A percentile compares a stretch with the other conserved stretches of the same genome.
Conservation (phyloP, 1,140 invertebrate genomes). For the Drosophila malerkotliana region DNA sequence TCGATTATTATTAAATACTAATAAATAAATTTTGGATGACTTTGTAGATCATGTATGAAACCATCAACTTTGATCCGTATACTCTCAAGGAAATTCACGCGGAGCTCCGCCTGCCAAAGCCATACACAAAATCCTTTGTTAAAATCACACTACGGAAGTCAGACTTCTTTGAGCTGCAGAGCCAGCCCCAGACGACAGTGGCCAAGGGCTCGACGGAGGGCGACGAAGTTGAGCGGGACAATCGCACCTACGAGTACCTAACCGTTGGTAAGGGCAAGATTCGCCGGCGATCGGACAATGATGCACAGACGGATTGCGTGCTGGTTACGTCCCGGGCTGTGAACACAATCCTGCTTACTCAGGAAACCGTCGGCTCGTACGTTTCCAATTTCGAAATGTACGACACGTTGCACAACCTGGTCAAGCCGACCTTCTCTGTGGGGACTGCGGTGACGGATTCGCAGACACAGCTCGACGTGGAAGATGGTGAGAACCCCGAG, state of each 20-base stretch:
- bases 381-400: constrained; percentile 90
- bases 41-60: constrained; percentile 50
- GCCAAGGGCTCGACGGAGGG: constrained; percentile 86
- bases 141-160: constrained; percentile 88
- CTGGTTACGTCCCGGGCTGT: constrained; percentile 87
- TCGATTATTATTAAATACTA: too few species aligned
- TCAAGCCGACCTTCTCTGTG: neutral
- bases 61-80: constrained; percentile 46
- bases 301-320: constrained; percentile 87
- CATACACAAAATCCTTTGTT: constrained; percentile 76
- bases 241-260: constrained; percentile 88
- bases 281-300: constrained; percentile 86
- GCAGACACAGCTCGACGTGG: neutral
- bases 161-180: constrained; percentile 87
- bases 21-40: too few species aligned
- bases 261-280: constrained; percentile 87
- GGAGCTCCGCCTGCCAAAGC: neutral
- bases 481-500: constrained; percentile 24
- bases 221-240: constrained; percentile 85
- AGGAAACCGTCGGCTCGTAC: constrained; percentile 85
- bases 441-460: neutral
- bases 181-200: constrained; percentile 86
- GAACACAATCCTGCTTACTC: constrained; percentile 84
- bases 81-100: neutral
- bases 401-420: constrained; percentile 84